These are phyloP conservation scores for Heloderma charlesbogerti DNA, from an alignment of 2,113 vertebrate genomes.

Conservation along the genomic window DNA sequence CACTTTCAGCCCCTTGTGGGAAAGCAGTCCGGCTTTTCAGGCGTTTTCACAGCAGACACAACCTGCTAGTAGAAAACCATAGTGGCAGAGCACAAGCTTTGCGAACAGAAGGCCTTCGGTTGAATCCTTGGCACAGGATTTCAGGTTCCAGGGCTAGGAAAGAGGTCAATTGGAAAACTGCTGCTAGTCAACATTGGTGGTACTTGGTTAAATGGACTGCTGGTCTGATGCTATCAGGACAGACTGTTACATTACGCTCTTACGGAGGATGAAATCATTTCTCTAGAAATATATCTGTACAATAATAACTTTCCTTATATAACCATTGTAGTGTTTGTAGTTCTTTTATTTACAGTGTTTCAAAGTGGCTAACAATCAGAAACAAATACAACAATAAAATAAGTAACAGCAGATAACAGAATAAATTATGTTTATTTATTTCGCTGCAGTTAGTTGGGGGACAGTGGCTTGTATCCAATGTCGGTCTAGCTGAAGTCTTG, in stretches of 20 bases:
- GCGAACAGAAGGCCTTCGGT: neutral
- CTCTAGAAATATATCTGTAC: neutral
- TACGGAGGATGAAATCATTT: neutral
- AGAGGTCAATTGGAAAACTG: no score
- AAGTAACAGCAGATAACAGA: neutral
- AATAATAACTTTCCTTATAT: neutral
- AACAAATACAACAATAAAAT: neutral
- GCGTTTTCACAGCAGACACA: neutral
- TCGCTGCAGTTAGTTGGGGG: neutral
- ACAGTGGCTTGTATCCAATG: neutral
- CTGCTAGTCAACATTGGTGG: neutral
- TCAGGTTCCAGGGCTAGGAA: neutral
- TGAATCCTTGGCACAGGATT: neutral
- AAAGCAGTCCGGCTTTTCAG: neutral
- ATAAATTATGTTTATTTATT: neutral
- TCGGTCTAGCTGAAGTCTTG: neutral
- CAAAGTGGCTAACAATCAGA: neutral
- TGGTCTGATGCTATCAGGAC: neutral
- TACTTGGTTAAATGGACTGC: no score
- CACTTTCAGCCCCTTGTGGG: neutral
- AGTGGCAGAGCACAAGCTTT: neutral
- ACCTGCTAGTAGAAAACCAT: neutral
- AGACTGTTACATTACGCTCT: neutral
- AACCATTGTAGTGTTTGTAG: neutral
- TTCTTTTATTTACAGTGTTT: neutral